A percentile compares a stretch with the other conserved stretches of the same genome.
These are phyloP conservation scores for Drosophila melanica DNA, from an alignment of 1,140 invertebrate genomes.

Conservation along the genomic window DNA sequence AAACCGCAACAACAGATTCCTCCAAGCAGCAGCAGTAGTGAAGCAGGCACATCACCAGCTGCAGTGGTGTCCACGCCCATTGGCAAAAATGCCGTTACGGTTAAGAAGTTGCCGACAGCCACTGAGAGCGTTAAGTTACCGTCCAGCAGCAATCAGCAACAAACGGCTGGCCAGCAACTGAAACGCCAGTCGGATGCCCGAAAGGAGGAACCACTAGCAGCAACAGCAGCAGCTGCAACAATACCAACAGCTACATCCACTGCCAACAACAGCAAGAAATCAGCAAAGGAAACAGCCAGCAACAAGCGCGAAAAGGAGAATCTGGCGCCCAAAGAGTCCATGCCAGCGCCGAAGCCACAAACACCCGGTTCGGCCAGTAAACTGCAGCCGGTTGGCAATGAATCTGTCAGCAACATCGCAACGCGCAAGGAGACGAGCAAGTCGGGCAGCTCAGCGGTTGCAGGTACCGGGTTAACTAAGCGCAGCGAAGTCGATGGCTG, in stretches of 20 bases:
- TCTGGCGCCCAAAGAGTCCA: constrained; percentile 76
- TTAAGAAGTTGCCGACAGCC: constrained; percentile 36
- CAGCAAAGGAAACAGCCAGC: constrained; percentile 44
- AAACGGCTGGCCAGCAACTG: constrained; percentile 16
- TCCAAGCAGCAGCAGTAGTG: constrained; percentile 17
- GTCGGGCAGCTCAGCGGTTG: constrained; percentile 11
- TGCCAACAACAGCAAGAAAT: constrained; percentile 30
- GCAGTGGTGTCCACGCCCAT: constrained; percentile 9
- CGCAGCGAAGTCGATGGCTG: constrained; percentile 93
- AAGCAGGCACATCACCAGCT: constrained; percentile 9
- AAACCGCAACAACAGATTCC: constrained; percentile 41
- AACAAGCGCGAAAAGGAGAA: constrained; percentile 83
- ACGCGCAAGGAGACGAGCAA: constrained; percentile 25
- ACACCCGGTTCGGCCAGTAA: constrained; percentile 36
- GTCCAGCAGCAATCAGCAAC: constrained; percentile 19
- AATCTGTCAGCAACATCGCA: constrained; percentile 56
- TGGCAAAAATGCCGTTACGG: constrained; percentile 35
- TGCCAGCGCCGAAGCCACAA: constrained; percentile 42
- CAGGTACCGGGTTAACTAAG: constrained; percentile 36
- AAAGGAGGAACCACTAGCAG: constrained; percentile 47
- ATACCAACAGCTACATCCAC: constrained; percentile 19
- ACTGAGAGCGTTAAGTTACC: constrained; percentile 38
- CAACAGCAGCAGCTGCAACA: constrained; percentile 40
- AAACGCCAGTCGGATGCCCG: constrained; percentile 61
- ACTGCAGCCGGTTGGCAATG: constrained; percentile 48